These are phyloP conservation scores for Nephotettix cincticeps DNA, from an alignment of 1,140 invertebrate species.

Conservation along the genomic window DNA sequence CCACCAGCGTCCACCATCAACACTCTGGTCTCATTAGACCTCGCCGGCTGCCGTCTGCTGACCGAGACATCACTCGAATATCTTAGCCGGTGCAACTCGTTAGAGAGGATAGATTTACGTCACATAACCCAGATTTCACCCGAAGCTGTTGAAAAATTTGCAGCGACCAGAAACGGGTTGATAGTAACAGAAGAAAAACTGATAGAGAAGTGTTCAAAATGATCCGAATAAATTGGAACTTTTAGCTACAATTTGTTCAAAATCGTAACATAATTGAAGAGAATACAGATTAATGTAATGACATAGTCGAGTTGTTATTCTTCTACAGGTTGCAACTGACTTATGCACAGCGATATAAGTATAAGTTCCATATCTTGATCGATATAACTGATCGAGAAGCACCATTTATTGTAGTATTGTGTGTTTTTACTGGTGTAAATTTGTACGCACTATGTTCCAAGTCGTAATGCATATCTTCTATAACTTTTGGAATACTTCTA, in stretches of 20 bases:
- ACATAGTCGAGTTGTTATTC: too few relatives aligned
- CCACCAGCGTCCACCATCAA: slow-evolving; percentile 58
- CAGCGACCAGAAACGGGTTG: slow-evolving; percentile 50
- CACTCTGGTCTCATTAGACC: slow-evolving; percentile 64
- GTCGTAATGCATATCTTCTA: neutral
- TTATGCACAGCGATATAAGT: too few relatives aligned
- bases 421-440: slow-evolving; percentile 6
- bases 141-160: slow-evolving; percentile 76
- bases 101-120: slow-evolving; percentile 68
- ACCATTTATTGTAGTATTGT: neutral
- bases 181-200: slow-evolving; percentile 17
- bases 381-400: neutral
- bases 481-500: neutral
- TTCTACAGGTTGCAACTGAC: too few relatives aligned
- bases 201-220: slow-evolving; percentile 20
- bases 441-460: neutral
- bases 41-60: slow-evolving; percentile 78
- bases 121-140: slow-evolving; percentile 74
- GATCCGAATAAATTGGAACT: neutral
- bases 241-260: too few relatives aligned
- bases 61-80: slow-evolving; percentile 81
- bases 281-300: too few relatives aligned
- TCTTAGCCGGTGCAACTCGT: slow-evolving; percentile 63
- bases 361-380: too few relatives aligned
- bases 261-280: too few relatives aligned